phyloP scores from a whole-genome alignment of 2,113 vertebrate genomes.

The Eurystomus gularis region DNA sequence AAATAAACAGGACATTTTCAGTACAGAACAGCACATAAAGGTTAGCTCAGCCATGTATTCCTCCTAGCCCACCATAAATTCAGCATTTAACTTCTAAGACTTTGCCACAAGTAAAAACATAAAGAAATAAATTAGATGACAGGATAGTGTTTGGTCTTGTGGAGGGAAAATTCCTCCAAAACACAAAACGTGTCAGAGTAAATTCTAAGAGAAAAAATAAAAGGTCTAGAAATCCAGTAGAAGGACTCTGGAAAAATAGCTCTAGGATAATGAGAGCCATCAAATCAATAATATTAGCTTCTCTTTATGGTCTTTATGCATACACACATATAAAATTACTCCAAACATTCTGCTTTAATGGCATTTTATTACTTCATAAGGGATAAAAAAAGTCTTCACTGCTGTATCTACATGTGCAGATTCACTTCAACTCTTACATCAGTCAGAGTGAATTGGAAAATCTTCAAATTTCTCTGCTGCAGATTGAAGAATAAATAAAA shows the following conservation, averaged over 20 bases:
- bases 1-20: background rate
- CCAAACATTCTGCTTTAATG: background rate
- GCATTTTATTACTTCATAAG: background rate
- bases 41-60: background rate
- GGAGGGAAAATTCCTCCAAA: background rate
- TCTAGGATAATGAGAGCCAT: background rate
- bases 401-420: background rate
- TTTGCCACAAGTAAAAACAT: background rate
- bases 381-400: background rate
- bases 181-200: background rate
- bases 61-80: background rate
- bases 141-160: background rate
- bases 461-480: background rate
- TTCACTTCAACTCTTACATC: background rate
- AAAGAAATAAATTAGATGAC: background rate
- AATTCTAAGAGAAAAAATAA: background rate
- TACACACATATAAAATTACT: background rate
- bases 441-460: background rate
- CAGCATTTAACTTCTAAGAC: background rate
- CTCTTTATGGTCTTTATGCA: background rate
- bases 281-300: background rate
- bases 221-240: background rate
- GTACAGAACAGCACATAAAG: background rate
- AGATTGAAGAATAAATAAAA: background rate
- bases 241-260: constrained; percentile 6